Base-by-base conservation (phyloP, 37 sponge, comb jelly and placozoan genomes). In the Cliona cf. orientalis region DNA sequence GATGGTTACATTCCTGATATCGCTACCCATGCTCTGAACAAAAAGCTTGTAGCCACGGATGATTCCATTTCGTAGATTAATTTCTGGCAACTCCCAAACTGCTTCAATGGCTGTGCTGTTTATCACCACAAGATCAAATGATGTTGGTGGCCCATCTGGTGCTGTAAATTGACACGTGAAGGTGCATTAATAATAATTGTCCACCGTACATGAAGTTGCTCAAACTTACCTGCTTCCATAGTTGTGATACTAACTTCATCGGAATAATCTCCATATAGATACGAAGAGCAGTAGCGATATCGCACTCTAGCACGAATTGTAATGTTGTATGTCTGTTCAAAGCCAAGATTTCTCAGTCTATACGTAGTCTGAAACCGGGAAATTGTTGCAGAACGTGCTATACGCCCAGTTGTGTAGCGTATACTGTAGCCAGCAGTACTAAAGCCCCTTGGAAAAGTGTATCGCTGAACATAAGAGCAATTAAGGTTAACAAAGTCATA, bases 81-180 rank as follows among this genome's bases (percentile, higher is more conserved):
- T n/a, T 2, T 1, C 25, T 3, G 83, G 83, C 22, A 49, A 38
- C 0, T 72, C 36, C 83, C 83, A 82, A 19, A 46, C 33, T 17
- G 42, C 74, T 46, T 58, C 43, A 17, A 73, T 28, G 32, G 83
- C 72, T 23, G 83, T 44, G n/a, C 74, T 64, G 74, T 82, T 82
- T 46, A 73, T 36, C 19, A 82, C 83, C 2, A 72, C 31, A 28
- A 73, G 37, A 7, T 65, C 55, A 55, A 82, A 82, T 49, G 62
- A 29, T 14, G 39, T 31, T 19, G 83, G 83, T 21, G 83, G 74
- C 0, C 62, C 37, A 46, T 34, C 42, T 35, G 83, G 83, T 22
- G 73, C 83, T 82, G 65, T 67, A 12, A 29, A 21, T 2, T 3
- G 26, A 29, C 3, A 36, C 9, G 59, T 21, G 58, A 44, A n/a